Conservation (phyloP, 1,140 invertebrate genomes). For the Cardiocondyla obscurior region DNA sequence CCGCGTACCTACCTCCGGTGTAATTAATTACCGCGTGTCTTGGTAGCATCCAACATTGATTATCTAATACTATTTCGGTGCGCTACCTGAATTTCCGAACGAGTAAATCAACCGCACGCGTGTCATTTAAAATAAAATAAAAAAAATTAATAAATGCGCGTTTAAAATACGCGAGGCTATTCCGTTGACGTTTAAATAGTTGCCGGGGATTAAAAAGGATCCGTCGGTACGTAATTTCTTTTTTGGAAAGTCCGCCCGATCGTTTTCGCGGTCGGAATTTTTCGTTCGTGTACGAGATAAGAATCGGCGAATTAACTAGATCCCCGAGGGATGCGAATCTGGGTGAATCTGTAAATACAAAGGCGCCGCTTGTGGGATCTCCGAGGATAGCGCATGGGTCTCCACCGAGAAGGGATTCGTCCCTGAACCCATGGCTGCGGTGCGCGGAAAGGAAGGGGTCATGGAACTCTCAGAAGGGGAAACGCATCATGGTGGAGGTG, state of each 20-base stretch:
- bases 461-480: constrained; percentile 63
- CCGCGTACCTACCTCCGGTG: neutral
- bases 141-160: no score
- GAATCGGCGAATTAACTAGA: neutral
- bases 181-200: no score
- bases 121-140: neutral
- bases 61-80: neutral
- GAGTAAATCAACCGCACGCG: no score
- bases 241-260: neutral
- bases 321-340: neutral
- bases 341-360: constrained; percentile 19
- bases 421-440: constrained; percentile 78
- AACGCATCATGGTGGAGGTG: constrained; percentile 26
- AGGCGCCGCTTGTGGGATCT: constrained; percentile 56
- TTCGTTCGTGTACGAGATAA: neutral
- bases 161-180: no score
- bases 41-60: neutral
- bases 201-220: no score
- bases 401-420: constrained; percentile 76
- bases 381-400: constrained; percentile 63
- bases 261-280: neutral
- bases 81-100: neutral
- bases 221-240: no score
- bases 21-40: constrained; percentile 30
- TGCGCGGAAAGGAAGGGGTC: constrained; percentile 73